Evolutionary conservation across 2,888 invertebrate species (phyloP).

Genomic region (Syrista parreyssii): DNA sequence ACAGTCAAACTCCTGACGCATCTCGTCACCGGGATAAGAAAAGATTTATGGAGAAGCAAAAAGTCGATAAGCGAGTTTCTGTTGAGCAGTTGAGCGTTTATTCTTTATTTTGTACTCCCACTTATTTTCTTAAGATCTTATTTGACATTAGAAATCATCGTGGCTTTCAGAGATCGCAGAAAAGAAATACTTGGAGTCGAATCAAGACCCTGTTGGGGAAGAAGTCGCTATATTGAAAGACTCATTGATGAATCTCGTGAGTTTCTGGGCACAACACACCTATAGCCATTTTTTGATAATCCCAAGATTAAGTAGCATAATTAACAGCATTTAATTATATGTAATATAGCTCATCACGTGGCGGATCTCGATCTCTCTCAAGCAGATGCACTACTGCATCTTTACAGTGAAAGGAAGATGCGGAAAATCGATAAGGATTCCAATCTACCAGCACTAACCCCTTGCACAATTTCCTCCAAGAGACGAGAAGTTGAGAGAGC

Average conservation of each 20-base stretch:
- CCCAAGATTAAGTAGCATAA: not conserved
- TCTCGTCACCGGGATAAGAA: not conserved
- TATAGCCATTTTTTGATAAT: not conserved
- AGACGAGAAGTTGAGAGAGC: conserved; percentile 32
- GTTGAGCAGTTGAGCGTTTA: not conserved
- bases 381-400: conserved; percentile 36
- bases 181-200: conserved; percentile 30
- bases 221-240: conserved; percentile 36
- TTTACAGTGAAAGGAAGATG: conserved; percentile 28
- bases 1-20: not conserved
- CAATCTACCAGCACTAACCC: not conserved
- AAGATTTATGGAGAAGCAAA: not conserved
- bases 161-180: conserved; percentile 19
- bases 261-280: not conserved
- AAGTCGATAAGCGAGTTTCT: not conserved
- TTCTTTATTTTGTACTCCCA: not conserved
- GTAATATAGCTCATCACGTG: conserved; percentile 29
- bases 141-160: not conserved
- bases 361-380: conserved; percentile 34
- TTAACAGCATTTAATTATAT: not conserved
- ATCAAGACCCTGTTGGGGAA: conserved; percentile 38
- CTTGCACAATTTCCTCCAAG: conserved; percentile 27
- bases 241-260: conserved; percentile 39
- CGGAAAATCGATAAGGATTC: conserved; percentile 14
- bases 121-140: not conserved